These are phyloP conservation scores for Tor tambroides DNA, from an alignment of 2,113 vertebrate species.

Conservation along the genomic window DNA sequence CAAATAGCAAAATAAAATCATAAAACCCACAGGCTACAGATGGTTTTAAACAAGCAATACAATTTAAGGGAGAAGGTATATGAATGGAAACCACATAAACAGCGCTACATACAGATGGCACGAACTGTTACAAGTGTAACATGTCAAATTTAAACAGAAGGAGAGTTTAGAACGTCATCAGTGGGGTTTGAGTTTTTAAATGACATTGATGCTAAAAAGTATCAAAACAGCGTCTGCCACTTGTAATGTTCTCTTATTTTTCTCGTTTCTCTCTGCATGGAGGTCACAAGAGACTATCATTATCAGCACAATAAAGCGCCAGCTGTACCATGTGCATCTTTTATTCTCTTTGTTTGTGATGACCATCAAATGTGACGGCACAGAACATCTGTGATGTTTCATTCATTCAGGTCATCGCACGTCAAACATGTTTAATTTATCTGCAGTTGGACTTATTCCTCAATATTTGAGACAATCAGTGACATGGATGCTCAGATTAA, in stretches of 20 bases:
- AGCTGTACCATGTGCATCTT: slow-evolving; percentile 24
- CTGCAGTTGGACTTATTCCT: slow-evolving; percentile 6
- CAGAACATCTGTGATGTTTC: slow-evolving; percentile 20
- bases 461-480: background rate
- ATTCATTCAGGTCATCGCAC: slow-evolving; percentile 13
- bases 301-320: slow-evolving; percentile 14
- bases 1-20: background rate
- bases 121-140: slow-evolving; percentile 17
- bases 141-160: background rate
- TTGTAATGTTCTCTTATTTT: slow-evolving; percentile 13
- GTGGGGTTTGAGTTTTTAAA: background rate
- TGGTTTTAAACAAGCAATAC: background rate
- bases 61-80: background rate
- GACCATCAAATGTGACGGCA: slow-evolving; percentile 8
- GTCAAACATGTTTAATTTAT: slow-evolving; percentile 4
- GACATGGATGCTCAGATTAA: background rate
- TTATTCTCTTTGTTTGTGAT: slow-evolving; percentile 28
- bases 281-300: slow-evolving; percentile 13
- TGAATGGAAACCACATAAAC: slow-evolving; percentile 11
- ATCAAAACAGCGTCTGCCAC: background rate
- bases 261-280: background rate
- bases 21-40: background rate
- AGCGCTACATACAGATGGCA: slow-evolving; percentile 27
- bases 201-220: background rate
- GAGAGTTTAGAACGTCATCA: background rate